Percentiles rank a stretch among this genome's conserved stretches.
These are phyloP conservation scores for Otolemur crassicaudatus DNA, from an alignment of 2,797 vertebrate species.

Conservation along the genomic window DNA sequence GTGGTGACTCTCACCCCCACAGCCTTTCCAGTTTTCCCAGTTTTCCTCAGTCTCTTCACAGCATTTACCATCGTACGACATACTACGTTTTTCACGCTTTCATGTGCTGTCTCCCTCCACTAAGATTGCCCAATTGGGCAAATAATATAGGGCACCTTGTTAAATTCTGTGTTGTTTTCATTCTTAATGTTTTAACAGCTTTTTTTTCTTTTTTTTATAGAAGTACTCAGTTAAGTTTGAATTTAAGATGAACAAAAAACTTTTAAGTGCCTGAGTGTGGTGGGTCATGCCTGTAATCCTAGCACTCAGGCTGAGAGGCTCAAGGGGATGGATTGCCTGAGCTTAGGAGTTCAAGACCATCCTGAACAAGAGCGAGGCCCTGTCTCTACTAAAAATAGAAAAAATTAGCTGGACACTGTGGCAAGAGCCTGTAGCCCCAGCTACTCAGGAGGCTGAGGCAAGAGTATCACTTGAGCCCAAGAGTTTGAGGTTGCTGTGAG, in stretches of 20 bases:
- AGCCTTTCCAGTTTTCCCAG: background rate
- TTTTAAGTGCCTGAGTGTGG: background rate
- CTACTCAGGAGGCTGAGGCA: background rate
- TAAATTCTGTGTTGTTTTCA: background rate
- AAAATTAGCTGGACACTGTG: no score
- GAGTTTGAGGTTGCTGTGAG: background rate
- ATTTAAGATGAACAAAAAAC: slow-evolving; percentile 26
- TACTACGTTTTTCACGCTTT: background rate
- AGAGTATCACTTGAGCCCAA: background rate
- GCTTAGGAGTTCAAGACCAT: no score
- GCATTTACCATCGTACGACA: background rate
- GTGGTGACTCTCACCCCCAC: background rate
- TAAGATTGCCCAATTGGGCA: background rate
- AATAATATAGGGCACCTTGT: background rate
- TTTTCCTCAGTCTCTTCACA: background rate
- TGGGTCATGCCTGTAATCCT: no score
- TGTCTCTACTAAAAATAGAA: no score
- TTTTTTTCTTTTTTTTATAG: background rate
- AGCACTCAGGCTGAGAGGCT: no score
- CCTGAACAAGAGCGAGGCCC: no score
- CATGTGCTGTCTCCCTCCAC: background rate
- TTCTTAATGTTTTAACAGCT: background rate
- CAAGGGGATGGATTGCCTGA: no score
- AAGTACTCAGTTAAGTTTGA: background rate
- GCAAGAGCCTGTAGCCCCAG: background rate